Evolutionary conservation across 2,113 vertebrate genomes (phyloP), one percentile per base, ranked within the genome.

Genomic region (Mus spicilegus): DNA sequence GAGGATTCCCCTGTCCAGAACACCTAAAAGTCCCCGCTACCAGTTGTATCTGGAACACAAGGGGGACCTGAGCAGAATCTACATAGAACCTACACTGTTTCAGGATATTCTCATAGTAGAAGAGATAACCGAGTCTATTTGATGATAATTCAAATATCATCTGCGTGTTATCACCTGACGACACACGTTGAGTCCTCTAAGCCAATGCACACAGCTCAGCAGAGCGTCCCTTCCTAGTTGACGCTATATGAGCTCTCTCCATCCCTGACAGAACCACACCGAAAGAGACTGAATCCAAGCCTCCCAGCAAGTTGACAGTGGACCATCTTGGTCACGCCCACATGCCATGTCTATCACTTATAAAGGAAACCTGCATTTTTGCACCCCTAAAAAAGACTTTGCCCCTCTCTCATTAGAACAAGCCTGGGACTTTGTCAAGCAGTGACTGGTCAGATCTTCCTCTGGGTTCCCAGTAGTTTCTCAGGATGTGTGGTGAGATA

Each of bases 131-230:
- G 77, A 82, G 51, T 82, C 49, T 86, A 82, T 86, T 82, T 92
- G 92, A 90, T 89, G 81, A 89, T 70, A 95, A 95, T 82, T 94
- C 93, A 96, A 93, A 90, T 78, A 90, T 91, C 84, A 96, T 73
- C 97, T 90, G 54, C 30, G 87, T 85, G 93, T 93, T 96, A 91
- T 77, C 93, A 76, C 96, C 92, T 90, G 30, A 87, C 33, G 92
- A 78, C 77, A 92, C 91, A 11, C 39, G 26, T 56, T 56, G 10
- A 87, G 69, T 89, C 95, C 80, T 96, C 91, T 95, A 94, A 63
- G 77, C 78, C 36, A 73, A 88, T 65, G 77, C 54, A 61, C 63
- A 76, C 54, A 95, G 91, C 73, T 85, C 85, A 81, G 93, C 69
- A 96, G 87, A 78, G 58, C 89, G 89, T 94, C 92, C 89, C 75